Percentiles rank a stretch among this genome's conserved stretches.
Evolutionary conservation across 64 coral and sea anemone genomes (phyloP).

Genomic region (Exaiptasia diaphana): DNA sequence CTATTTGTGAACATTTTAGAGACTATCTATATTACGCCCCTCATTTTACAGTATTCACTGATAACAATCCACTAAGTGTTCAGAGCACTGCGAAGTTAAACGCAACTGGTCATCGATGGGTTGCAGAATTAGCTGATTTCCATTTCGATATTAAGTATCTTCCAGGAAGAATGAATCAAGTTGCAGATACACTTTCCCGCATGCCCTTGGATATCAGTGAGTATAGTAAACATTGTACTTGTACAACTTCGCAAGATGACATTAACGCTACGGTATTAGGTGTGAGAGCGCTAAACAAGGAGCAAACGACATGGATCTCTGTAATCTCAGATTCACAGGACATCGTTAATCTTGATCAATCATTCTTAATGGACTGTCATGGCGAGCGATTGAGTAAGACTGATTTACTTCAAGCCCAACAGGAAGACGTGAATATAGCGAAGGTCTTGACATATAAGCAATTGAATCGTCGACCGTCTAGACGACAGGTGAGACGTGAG

Average conservation of each 20-base stretch:
- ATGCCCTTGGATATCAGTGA: constrained; percentile 17
- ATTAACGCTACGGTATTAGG: neutral
- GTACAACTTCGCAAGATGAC: neutral
- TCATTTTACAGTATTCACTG: neutral
- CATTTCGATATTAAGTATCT: neutral
- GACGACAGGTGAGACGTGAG: neutral
- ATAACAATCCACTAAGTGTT: neutral
- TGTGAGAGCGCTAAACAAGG: neutral
- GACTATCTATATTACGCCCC: neutral
- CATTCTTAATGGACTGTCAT: neutral
- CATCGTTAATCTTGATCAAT: neutral
- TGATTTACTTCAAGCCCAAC: neutral
- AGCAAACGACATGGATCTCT: neutral
- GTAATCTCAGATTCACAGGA: neutral
- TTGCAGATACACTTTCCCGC: neutral
- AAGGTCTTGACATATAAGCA: neutral
- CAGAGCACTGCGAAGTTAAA: neutral
- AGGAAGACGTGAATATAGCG: constrained; percentile 2
- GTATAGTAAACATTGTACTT: neutral
- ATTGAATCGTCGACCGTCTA: neutral
- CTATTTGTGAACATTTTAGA: neutral
- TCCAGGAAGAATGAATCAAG: neutral
- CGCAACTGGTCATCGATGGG: neutral
- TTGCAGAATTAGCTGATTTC: neutral
- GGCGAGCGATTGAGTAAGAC: neutral